Evolutionary conservation across 2,888 invertebrate species (phyloP), one percentile per base, ranked within the genome.

Genomic region (Tetheella fluctuosa): DNA sequence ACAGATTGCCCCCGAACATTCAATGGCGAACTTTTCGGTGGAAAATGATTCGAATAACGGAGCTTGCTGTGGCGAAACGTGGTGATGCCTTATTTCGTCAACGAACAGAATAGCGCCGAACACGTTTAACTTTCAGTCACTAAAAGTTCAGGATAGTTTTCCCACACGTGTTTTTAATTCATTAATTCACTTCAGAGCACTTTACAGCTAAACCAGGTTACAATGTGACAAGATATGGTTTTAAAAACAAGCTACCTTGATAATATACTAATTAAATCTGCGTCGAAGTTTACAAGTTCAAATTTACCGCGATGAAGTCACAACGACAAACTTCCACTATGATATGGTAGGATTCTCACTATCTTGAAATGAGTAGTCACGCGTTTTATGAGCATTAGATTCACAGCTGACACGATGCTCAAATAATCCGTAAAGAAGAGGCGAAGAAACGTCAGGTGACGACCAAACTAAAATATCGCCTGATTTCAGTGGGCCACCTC

Each of bases 31-130:
- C 85, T 84, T 67, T 83, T 83, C 52, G 86, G 74, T 63, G 90
- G 83, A 63, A 85, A 87, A 77, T 88, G 90, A 67, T 89, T 91
- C 65, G 91, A 90, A 64, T 91, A 91, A 82, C 91, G 90, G 76
- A 91, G 79, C 76, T 91, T 92, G 83, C 90, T 87, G 88, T 91
- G 92, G 76, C 92, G 91, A 84, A 92, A 92, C 92, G 92, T 92
- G 90, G 85, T 91, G 91, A 78, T 71, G 86, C 68, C 74, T 86
- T 85, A 78, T 76, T 66, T 66, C 68, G 67, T 57, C 74, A 57
- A 62, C 57, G 60, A 70, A 65, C 70, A 54, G 61, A 70, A 73
- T 64, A 63, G 60, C 54, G 58, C 63, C 42, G 58, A 58, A 61
- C 62, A 62, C 60, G 59, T 20, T 20, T 57, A 64, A 4, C 53